A percentile compares a stretch with the other conserved stretches of the same genome.
These are phyloP conservation scores for Arion vulgaris DNA, from an alignment of 1,140 invertebrate genomes.

Conservation along the genomic window DNA sequence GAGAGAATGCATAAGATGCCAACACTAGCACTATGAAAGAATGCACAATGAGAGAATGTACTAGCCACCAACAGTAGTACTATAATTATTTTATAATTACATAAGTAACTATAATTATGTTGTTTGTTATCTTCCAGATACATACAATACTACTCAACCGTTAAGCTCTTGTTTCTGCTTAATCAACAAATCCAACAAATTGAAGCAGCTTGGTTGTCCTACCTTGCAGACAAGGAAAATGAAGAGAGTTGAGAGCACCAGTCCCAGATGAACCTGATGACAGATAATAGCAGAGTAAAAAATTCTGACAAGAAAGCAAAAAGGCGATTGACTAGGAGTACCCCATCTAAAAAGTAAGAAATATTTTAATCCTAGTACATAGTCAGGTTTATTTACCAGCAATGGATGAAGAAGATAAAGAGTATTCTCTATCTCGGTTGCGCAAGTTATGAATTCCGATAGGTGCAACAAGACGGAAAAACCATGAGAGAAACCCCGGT, in stretches of 20 bases:
- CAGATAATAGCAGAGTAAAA: neutral
- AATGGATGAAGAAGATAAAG: too few species aligned
- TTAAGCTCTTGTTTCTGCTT: slow-evolving; percentile 30
- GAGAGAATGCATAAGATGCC: too few species aligned
- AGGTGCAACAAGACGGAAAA: too few species aligned
- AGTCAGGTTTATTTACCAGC: too few species aligned
- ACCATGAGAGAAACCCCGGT: too few species aligned
- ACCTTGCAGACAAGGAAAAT: slow-evolving; percentile 20
- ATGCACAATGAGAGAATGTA: too few species aligned
- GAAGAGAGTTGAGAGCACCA: slow-evolving; percentile 8
- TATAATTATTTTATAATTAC: too few species aligned
- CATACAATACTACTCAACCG: slow-evolving; percentile 16
- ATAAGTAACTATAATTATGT: too few species aligned
- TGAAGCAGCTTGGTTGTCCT: slow-evolving; percentile 35
- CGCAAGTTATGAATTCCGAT: too few species aligned
- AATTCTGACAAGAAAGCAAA: slow-evolving; percentile 17
- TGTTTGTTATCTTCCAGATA: slow-evolving; percentile 28
- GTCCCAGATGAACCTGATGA: slow-evolving; percentile 15
- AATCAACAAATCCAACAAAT: slow-evolving; percentile 18
- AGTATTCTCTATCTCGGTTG: too few species aligned
- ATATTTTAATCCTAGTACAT: neutral
- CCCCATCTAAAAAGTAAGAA: slow-evolving; percentile 34
- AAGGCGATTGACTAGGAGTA: slow-evolving; percentile 12
- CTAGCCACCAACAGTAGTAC: too few species aligned
- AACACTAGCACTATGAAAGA: too few species aligned